phyloP scores from a whole-genome alignment of 2,113 vertebrate genomes.

The Eulacestoma nigropectus region DNA sequence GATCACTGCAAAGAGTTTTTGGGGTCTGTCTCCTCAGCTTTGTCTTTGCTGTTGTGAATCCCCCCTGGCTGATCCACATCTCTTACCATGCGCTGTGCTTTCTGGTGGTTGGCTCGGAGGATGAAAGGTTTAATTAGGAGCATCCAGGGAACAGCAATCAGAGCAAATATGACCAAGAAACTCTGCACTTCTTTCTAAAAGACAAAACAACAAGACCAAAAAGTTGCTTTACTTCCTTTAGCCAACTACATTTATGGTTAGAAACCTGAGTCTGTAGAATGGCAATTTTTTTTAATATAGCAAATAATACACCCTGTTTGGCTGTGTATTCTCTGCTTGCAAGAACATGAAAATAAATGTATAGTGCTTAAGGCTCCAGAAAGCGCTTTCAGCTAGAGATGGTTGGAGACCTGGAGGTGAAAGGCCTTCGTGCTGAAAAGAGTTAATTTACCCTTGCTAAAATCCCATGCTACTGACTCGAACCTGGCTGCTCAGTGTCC shows the following conservation, averaged over 20 bases:
- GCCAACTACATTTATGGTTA: background rate
- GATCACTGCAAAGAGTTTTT: background rate
- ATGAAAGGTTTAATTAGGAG: constrained; percentile 80
- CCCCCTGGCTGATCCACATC: background rate
- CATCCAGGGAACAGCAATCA: constrained; percentile 82
- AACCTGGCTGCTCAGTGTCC: background rate
- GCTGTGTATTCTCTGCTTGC: background rate
- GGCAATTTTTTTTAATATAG: background rate
- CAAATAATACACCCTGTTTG: background rate
- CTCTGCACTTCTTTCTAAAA: constrained; percentile 78
- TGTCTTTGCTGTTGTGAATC: background rate
- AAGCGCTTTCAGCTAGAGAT: background rate
- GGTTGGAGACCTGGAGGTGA: background rate
- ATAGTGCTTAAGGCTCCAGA: background rate
- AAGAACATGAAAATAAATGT: background rate
- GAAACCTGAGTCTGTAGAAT: background rate
- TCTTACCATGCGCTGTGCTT: constrained; percentile 63
- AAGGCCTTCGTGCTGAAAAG: background rate
- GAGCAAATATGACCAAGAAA: constrained; percentile 77
- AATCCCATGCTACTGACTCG: background rate
- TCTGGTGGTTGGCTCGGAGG: constrained; percentile 71
- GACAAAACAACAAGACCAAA: background rate
- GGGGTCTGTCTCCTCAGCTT: background rate
- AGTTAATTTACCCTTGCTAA: background rate
- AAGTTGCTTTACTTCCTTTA: background rate